Evolutionary conservation across 1,140 invertebrate species (phyloP).

Genomic region (Drosophila seguyi): DNA sequence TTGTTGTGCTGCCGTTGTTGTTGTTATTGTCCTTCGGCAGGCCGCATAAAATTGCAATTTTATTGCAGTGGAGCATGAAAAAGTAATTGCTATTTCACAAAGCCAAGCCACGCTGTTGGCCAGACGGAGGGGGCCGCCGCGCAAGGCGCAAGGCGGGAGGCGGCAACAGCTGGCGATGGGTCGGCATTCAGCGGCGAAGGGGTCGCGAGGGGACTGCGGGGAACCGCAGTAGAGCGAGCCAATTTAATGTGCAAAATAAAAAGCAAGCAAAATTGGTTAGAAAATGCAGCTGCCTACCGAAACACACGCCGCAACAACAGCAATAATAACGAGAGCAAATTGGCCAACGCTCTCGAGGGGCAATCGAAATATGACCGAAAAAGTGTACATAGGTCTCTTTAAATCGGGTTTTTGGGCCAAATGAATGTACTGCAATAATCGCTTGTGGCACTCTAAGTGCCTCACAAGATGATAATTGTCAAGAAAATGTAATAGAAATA

Average conservation of each 20-base stretch:
- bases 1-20: conserved; percentile 35
- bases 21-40: conserved; percentile 70
- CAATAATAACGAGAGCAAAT: conserved; percentile 48
- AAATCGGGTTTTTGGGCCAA: not conserved
- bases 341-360: conserved; percentile 18
- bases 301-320: conserved; percentile 39
- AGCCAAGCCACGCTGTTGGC: conserved; percentile 44
- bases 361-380: conserved; percentile 18
- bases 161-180: conserved; percentile 66
- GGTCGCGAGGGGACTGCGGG: conserved; percentile 15
- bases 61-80: conserved; percentile 83
- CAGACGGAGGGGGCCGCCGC: conserved; percentile 39
- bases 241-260: conserved; percentile 78
- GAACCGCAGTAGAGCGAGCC: conserved; percentile 35
- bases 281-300: conserved; percentile 64
- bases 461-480: not conserved
- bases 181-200: conserved; percentile 9
- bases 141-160: too few species aligned
- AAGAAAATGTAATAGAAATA: not conserved
- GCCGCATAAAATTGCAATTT: conserved; percentile 84
- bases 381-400: conserved; percentile 1
- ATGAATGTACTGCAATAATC: not conserved
- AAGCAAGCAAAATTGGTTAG: conserved; percentile 71
- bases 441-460: not conserved
- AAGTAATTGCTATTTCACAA: conserved; percentile 83